A percentile compares a stretch with the other conserved stretches of the same genome.
Evolutionary conservation across 2,113 vertebrate species (phyloP).

Genomic region (Oenanthe melanoleuca): DNA sequence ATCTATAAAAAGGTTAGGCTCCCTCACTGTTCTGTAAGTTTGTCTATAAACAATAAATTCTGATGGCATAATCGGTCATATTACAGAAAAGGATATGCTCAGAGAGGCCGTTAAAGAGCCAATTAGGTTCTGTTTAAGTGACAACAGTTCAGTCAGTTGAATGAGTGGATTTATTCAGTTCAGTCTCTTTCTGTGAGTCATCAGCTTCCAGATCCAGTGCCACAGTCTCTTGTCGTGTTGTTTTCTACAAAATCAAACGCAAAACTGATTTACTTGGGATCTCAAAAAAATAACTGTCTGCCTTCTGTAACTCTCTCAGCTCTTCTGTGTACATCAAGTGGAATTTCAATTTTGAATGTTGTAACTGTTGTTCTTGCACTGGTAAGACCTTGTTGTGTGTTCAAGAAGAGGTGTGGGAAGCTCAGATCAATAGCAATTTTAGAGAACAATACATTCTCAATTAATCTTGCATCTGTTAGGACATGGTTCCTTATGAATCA

Average conservation of each 20-base stretch:
- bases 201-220: slow-evolving; percentile 57
- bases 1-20: slow-evolving; percentile 71
- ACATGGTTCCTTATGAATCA: slow-evolving; percentile 66
- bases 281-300: slow-evolving; percentile 56
- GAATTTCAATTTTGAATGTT: slow-evolving; percentile 49
- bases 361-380: slow-evolving; percentile 53
- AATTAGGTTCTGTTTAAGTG: slow-evolving; percentile 73
- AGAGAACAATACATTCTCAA: slow-evolving; percentile 67
- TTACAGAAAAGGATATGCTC: slow-evolving; percentile 70
- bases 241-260: slow-evolving; percentile 54
- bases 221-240: slow-evolving; percentile 44
- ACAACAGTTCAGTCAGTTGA: slow-evolving; percentile 70
- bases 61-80: slow-evolving; percentile 70
- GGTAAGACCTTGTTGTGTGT: slow-evolving; percentile 57
- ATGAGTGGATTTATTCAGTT: slow-evolving; percentile 70
- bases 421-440: slow-evolving; percentile 65
- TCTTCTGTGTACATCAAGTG: slow-evolving; percentile 41
- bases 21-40: slow-evolving; percentile 60
- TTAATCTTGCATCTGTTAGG: slow-evolving; percentile 70
- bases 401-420: slow-evolving; percentile 53
- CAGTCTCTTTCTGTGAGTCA: slow-evolving; percentile 61
- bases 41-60: slow-evolving; percentile 73
- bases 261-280: slow-evolving; percentile 59
- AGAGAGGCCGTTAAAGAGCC: slow-evolving; percentile 69
- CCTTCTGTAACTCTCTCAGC: slow-evolving; percentile 52